These are phyloP conservation scores for Amblyopsis hoosieri DNA, from an alignment of 2,797 vertebrate genomes.

Conservation along the genomic window DNA sequence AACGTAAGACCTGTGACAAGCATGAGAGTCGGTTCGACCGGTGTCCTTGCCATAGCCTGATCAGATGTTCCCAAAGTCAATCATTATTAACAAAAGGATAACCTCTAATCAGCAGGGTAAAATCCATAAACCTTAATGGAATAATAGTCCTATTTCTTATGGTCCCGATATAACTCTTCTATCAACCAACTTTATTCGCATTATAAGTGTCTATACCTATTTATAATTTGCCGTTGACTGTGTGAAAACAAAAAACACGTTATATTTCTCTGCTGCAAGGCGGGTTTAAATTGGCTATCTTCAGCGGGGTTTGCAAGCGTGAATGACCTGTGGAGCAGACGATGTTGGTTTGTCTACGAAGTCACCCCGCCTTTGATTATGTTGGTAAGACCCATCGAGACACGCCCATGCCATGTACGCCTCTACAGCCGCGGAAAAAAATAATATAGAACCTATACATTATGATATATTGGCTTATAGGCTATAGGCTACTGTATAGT, in stretches of 20 bases:
- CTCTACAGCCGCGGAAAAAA: not conserved
- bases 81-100: slow-evolving; percentile 29
- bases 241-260: not conserved
- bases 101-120: slow-evolving; percentile 34
- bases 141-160: slow-evolving; percentile 22
- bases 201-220: not conserved
- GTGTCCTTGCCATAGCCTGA: slow-evolving; percentile 38
- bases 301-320: too few species aligned
- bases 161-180: slow-evolving; percentile 19
- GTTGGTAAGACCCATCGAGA: slow-evolving; percentile 21
- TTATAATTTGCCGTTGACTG: slow-evolving; percentile 3
- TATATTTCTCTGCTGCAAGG: slow-evolving; percentile 4
- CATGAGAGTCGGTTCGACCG: slow-evolving; percentile 43
- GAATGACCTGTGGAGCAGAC: too few species aligned
- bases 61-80: slow-evolving; percentile 58
- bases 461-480: too few species aligned
- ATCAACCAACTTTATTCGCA: not conserved
- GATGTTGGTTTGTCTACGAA: too few species aligned
- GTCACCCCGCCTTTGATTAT: not conserved
- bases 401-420: slow-evolving; percentile 38
- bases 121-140: slow-evolving; percentile 38
- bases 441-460: too few species aligned
- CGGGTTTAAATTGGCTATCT: too few species aligned
- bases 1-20: slow-evolving; percentile 48
- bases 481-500: too few species aligned